A percentile compares a stretch with the other conserved stretches of the same genome.
Conservation (phyloP, 1,140 invertebrate species). For the Mesaphorura yosii region DNA sequence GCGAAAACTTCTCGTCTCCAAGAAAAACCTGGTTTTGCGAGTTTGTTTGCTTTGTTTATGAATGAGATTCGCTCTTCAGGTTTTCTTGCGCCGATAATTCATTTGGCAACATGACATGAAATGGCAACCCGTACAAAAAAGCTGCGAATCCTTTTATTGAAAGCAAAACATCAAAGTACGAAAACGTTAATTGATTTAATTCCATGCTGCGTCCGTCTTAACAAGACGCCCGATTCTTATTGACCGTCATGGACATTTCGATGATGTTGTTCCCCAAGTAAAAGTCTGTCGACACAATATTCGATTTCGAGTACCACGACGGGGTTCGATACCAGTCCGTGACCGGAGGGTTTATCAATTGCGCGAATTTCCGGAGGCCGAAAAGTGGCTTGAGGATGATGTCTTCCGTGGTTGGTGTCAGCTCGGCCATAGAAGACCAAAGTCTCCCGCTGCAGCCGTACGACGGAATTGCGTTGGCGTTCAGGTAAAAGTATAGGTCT, state of each 20-base stretch:
- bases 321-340: constrained; percentile 53
- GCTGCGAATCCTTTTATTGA: too few relatives aligned
- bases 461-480: background rate
- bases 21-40: too few relatives aligned
- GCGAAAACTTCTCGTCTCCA: too few relatives aligned
- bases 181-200: too few relatives aligned
- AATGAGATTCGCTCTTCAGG: too few relatives aligned
- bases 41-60: too few relatives aligned
- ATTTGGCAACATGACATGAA: too few relatives aligned
- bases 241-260: constrained; percentile 14
- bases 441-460: constrained; percentile 6
- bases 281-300: constrained; percentile 63
- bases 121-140: too few relatives aligned
- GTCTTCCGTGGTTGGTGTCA: constrained; percentile 41
- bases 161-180: too few relatives aligned
- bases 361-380: constrained; percentile 55
- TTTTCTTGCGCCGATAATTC: too few relatives aligned
- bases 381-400: constrained; percentile 36
- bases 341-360: constrained; percentile 50
- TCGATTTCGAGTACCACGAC: constrained; percentile 41
- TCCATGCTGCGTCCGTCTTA: too few relatives aligned
- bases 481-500: constrained; percentile 10
- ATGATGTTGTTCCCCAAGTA: constrained; percentile 63
- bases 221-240: constrained; percentile 6
- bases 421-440: constrained; percentile 51